Percentiles rank a stretch among this genome's conserved stretches.
Conservation (phyloP, 2,888 invertebrate genomes). For the Micropterix aruncella region DNA sequence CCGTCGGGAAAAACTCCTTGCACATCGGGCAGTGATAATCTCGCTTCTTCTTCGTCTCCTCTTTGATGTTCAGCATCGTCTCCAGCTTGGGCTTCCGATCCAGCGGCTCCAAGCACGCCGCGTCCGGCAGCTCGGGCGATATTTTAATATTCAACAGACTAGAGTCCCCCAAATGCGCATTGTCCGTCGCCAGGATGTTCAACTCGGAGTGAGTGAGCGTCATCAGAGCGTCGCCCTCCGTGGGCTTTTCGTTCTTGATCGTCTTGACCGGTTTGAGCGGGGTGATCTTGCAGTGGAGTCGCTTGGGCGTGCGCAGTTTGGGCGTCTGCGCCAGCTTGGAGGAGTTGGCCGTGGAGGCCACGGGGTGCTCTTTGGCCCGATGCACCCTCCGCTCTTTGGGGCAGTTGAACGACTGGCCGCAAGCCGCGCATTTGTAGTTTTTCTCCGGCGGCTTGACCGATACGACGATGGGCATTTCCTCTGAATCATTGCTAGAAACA, state of each 20-base stretch:
- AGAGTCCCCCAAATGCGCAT: slow-evolving; percentile 10
- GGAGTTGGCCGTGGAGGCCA: slow-evolving; percentile 19
- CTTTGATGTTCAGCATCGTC: slow-evolving; percentile 33
- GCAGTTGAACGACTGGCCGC: slow-evolving; percentile 41
- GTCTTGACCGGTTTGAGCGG: slow-evolving; percentile 16
- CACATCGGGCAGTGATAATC: slow-evolving; percentile 40
- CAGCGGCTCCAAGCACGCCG: slow-evolving; percentile 14
- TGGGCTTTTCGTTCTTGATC: slow-evolving; percentile 17
- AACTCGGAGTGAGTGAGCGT: slow-evolving; percentile 13
- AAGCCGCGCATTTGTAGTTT: slow-evolving; percentile 42
- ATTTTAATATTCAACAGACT: slow-evolving; percentile 6
- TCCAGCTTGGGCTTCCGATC: slow-evolving; percentile 30
- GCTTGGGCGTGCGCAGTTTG: slow-evolving; percentile 17
- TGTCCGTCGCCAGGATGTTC: slow-evolving; percentile 7
- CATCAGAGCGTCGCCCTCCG: slow-evolving; percentile 20
- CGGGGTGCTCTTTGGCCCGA: slow-evolving; percentile 37
- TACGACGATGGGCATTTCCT: slow-evolving; percentile 11
- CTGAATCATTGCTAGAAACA: slow-evolving; percentile 7
- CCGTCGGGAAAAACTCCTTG: slow-evolving; percentile 50
- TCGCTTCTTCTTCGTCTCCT: slow-evolving; percentile 17
- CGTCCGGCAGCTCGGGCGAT: not conserved
- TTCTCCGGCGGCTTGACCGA: slow-evolving; percentile 10
- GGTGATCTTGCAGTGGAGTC: slow-evolving; percentile 17
- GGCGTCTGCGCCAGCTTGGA: slow-evolving; percentile 17
- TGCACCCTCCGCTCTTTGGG: slow-evolving; percentile 51